Evolutionary conservation across 2,888 invertebrate species (phyloP), one percentile per base, ranked within the genome.

Genomic region (Drosophila leonis): DNA sequence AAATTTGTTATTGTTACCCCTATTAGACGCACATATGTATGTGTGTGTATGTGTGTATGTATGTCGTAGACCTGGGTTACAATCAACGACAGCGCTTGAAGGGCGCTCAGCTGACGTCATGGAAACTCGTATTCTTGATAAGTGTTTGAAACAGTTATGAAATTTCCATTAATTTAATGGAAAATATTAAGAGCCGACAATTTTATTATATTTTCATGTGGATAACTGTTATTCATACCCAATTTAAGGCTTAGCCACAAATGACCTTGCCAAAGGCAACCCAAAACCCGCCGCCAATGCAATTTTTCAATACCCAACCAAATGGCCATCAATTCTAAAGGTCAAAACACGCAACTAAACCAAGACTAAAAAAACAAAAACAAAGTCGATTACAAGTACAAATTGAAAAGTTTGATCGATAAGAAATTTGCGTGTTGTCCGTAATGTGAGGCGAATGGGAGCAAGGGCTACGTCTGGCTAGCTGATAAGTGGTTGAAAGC

Each of bases 401-500:
- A 72, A 75, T 66, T 87, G 67, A 72, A 84, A 89, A 82, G 90
- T 89, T 84, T 84, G 90, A 84, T 84, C 83, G 83, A 84, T 87
- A 89, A 89, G 85, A 64, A 89, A 73, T 81, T 89, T 89, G 83
- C 83, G 84, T 83, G 84, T 49, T 73, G 31, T 56, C 29, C 62
- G 39, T 37, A 20, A 29, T 37, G 7, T 29, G 56, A 42, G 24
- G 31, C 27, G 46, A 76, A 64, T 78, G 60, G 64, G 75, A 66
- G 61, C 77, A 77, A 79, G 66, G 63, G 64, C 70, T 70, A 41
- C 31, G 37, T 29, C 27, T 18, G 15, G 59, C 15, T 18, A 24
- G 52, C 52, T 70, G 77, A 79, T 77, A 77, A 77, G 54, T 29
- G 20, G 37, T 33, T 49, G 33, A 54, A 29, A 27, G 35, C 33